Conservation (phyloP, 2,113 vertebrate species). For the Protobothrops flavoviridis region DNA sequence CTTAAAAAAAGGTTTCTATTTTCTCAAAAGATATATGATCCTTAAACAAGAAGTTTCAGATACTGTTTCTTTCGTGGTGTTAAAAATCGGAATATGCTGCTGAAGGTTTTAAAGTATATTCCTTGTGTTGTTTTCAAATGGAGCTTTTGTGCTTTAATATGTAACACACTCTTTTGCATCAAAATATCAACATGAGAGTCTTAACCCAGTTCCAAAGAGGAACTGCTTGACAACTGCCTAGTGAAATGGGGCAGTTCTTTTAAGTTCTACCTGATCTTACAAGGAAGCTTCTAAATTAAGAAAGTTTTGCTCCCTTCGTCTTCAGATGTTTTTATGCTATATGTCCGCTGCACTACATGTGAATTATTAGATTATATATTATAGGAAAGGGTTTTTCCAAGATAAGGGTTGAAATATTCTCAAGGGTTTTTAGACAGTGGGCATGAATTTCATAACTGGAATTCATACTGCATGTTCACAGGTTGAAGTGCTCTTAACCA, state of each 20-base stretch:
- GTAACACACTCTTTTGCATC: constrained; percentile 17
- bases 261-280: constrained; percentile 55
- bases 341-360: constrained; percentile 39
- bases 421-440: constrained; percentile 37
- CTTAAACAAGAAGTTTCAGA: background rate
- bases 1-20: constrained; percentile 3
- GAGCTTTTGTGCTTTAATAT: constrained; percentile 27
- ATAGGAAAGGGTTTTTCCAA: constrained; percentile 27
- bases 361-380: constrained; percentile 49
- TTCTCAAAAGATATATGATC: constrained; percentile 20
- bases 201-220: constrained; percentile 17
- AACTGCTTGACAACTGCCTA: constrained; percentile 21
- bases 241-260: constrained; percentile 24
- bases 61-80: constrained; percentile 41
- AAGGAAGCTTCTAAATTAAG: constrained; percentile 41
- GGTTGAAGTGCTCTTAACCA: constrained; percentile 5
- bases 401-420: background rate
- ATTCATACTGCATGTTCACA: constrained; percentile 22
- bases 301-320: constrained; percentile 34
- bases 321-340: constrained; percentile 49
- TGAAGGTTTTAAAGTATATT: constrained; percentile 35
- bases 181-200: constrained; percentile 31
- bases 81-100: constrained; percentile 46
- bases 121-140: constrained; percentile 2
- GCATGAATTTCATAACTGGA: constrained; percentile 28